Evolutionary conservation across 2,888 invertebrate species (phyloP).

Genomic region (Acanthoscelides obtectus): DNA sequence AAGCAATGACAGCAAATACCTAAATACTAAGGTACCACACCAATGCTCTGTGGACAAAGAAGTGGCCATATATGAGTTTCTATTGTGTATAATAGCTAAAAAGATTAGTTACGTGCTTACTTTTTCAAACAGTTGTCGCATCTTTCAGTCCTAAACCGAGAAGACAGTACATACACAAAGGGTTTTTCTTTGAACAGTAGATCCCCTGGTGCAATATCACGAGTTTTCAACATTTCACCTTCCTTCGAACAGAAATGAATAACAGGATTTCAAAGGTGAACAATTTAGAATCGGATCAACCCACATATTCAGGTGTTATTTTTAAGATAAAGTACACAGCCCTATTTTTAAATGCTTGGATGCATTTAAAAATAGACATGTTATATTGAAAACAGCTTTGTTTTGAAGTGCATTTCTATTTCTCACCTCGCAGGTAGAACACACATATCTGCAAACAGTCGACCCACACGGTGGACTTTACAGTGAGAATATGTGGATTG

Average conservation of each 20-base stretch:
- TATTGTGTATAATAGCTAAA: neutral
- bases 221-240: slow-evolving; percentile 43
- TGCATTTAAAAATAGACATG: neutral
- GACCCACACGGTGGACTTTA: too few relatives aligned
- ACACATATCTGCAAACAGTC: too few relatives aligned
- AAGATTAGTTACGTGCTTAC: slow-evolving; percentile 46
- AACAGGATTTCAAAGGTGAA: slow-evolving; percentile 1
- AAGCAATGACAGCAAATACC: too few relatives aligned
- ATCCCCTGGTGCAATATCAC: slow-evolving; percentile 58
- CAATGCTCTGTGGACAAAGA: too few relatives aligned
- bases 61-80: too few relatives aligned
- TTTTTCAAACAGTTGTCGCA: slow-evolving; percentile 75
- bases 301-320: neutral
- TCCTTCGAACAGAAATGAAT: neutral
- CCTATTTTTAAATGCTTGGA: neutral
- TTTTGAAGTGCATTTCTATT: neutral
- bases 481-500: too few relatives aligned
- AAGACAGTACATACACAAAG: slow-evolving; percentile 68
- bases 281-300: slow-evolving; percentile 8
- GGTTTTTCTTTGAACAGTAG: slow-evolving; percentile 68
- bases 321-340: neutral
- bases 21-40: too few relatives aligned
- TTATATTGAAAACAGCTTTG: neutral
- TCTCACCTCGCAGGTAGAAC: too few relatives aligned
- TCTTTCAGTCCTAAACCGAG: slow-evolving; percentile 62